Conservation (phyloP, 2,888 invertebrate species). For the Protonemura montana region DNA sequence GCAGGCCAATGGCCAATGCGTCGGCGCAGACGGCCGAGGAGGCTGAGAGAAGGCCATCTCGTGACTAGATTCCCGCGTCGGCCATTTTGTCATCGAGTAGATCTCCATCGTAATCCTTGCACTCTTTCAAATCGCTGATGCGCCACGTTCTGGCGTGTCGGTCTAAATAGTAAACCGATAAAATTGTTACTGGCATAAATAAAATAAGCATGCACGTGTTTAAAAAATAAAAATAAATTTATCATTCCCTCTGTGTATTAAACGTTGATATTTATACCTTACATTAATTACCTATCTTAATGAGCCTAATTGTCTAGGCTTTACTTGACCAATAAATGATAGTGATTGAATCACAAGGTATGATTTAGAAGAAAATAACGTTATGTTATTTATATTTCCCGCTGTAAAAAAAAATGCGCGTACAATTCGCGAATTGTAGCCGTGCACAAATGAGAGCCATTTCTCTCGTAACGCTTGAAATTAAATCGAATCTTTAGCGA, state of each 20-base stretch:
- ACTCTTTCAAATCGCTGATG: neutral
- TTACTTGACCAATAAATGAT: conserved; percentile 35
- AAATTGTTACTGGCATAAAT: neutral
- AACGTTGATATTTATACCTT: conserved; percentile 35
- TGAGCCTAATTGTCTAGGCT: conserved; percentile 39
- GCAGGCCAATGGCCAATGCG: too few relatives aligned
- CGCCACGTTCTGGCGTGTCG: neutral
- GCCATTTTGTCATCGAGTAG: neutral
- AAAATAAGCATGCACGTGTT: conserved; percentile 20
- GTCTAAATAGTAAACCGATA: neutral
- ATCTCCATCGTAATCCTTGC: neutral
- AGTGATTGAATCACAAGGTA: neutral
- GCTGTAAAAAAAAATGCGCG: neutral
- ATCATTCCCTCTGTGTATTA: conserved; percentile 35
- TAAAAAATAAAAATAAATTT: conserved; percentile 9
- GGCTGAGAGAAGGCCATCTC: too few relatives aligned
- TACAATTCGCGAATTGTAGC: neutral
- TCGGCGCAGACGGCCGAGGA: too few relatives aligned
- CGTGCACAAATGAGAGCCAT: neutral
- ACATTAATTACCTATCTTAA: conserved; percentile 22
- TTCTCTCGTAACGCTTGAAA: neutral
- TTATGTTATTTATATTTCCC: neutral
- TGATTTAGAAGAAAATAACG: neutral
- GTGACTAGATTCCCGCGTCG: neutral
- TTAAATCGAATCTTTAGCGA: neutral